Evolutionary conservation across 2,113 vertebrate genomes (phyloP), one percentile per base, ranked within the genome.

Genomic region (Seriola quinqueradiata): DNA sequence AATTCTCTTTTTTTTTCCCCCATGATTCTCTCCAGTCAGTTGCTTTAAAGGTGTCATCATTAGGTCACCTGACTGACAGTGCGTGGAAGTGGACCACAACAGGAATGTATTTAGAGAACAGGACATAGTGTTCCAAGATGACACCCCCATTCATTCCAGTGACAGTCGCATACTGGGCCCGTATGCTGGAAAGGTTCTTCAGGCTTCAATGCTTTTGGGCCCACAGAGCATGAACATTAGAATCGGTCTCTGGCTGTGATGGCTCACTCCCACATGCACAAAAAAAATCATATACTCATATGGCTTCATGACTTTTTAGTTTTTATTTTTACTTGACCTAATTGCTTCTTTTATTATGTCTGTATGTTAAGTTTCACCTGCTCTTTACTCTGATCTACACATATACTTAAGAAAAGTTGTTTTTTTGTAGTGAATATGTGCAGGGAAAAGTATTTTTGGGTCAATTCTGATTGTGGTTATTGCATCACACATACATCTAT

Each of bases 161-260:
- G 65, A 75, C 23, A 82, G 60, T 12, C 74, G 28, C 57, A 34
- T 50, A 36, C 25, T 5, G 17, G 19, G 16, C 12, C 16, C 3
- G 19, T 7, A 5, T 34, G 23, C 61, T 74, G 69, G 74, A 65
- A 50, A 50, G 19, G n/a, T 66, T 77, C 38, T 86, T 86, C 58
- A 82, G 63, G 78, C 57, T 42, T 79, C 74, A 59, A 1, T 73
- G 38, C 32, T 65, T 79, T 70, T n/a, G n/a, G 46, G 16, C 38
- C 48, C 34, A 36, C 6, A 64, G 34, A n/a, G 58, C 54, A 72
- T 66, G 34, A 44, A 70, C 32, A 63, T 58, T 21, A 75, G 32
- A 67, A 38, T 67, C 34, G 13, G 57, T 58, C 57, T 50, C n/a
- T 58, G 52, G 21, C 42, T 46, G 11, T 42, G 76, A 67, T 32